phyloP scores from a whole-genome alignment of 64 coral and sea anemone genomes.

The Catalaphyllia jardinei region DNA sequence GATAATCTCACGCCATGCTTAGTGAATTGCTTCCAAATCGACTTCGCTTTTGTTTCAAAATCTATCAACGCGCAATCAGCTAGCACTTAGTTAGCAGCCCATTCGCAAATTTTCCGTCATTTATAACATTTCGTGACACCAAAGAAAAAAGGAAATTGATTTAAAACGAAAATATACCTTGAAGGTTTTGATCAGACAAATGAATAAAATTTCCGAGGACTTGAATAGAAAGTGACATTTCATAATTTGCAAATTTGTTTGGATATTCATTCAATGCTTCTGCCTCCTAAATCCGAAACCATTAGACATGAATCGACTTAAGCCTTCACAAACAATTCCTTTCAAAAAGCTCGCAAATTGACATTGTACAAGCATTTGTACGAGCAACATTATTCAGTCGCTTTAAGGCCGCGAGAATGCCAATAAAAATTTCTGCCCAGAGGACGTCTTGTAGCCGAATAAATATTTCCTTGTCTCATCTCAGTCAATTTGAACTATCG shows the following conservation, averaged over 20 bases:
- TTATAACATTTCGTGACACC: background rate
- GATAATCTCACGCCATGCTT: background rate
- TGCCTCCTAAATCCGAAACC: constrained; percentile 3
- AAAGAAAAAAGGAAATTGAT: background rate
- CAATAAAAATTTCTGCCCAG: constrained; percentile 14
- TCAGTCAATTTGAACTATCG: constrained; percentile 38
- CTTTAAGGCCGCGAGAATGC: constrained; percentile 10
- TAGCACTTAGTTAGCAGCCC: constrained; percentile 7
- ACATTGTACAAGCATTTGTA: background rate
- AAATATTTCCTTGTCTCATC: constrained; percentile 4
- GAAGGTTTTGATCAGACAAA: background rate
- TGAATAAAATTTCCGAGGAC: constrained; percentile 22
- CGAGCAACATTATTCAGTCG: background rate
- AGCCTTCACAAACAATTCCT: constrained; percentile 12
- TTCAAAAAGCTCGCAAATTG: constrained; percentile 13
- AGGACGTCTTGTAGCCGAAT: background rate
- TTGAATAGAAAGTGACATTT: constrained; percentile 26
- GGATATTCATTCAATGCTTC: background rate
- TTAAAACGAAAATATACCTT: background rate
- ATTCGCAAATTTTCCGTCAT: constrained; percentile 5
- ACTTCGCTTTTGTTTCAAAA: constrained; percentile 31
- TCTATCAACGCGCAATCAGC: constrained; percentile 16
- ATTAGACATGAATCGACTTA: constrained; percentile 27
- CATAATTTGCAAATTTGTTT: background rate
- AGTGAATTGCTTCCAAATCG: background rate